These are phyloP conservation scores for Microtus pennsylvanicus DNA, from an alignment of 2,113 vertebrate species.

Conservation along the genomic window DNA sequence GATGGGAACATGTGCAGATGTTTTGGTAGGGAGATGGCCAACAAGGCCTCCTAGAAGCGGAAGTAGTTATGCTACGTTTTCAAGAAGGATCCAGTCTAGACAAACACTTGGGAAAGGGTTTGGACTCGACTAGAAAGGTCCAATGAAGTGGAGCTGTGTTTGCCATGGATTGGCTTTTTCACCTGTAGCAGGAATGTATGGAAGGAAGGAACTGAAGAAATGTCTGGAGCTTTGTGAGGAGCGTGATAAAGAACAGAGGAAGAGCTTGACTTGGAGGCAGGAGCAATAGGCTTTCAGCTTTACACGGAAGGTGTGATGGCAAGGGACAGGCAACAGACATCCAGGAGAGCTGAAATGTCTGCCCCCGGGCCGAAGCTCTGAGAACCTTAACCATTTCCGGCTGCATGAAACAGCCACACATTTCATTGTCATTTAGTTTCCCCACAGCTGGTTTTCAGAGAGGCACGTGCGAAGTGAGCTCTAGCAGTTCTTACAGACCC, in stretches of 20 bases:
- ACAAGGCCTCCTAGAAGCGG: neutral
- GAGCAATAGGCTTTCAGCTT: neutral
- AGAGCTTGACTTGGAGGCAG: neutral
- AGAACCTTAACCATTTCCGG: constrained; percentile 6
- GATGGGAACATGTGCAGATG: neutral
- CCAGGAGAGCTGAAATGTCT: neutral
- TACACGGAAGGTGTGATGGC: neutral
- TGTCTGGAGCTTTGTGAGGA: constrained; percentile 9
- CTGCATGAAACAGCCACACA: neutral
- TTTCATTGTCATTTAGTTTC: constrained; percentile 19
- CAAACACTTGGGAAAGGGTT: neutral
- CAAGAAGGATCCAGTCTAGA: neutral
- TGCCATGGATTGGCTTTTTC: neutral
- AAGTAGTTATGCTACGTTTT: neutral
- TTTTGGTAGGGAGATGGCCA: neutral
- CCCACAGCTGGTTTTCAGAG: constrained; percentile 46
- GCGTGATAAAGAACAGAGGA: neutral
- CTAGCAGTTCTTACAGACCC: neutral
- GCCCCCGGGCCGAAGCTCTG: neutral
- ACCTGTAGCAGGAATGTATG: neutral
- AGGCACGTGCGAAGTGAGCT: neutral
- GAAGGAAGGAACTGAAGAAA: neutral
- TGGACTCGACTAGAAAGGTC: neutral
- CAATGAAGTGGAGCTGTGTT: neutral
- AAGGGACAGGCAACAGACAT: neutral